Conservation (phyloP, 2,888 invertebrate genomes). For the Macrosoma leucophasiata region DNA sequence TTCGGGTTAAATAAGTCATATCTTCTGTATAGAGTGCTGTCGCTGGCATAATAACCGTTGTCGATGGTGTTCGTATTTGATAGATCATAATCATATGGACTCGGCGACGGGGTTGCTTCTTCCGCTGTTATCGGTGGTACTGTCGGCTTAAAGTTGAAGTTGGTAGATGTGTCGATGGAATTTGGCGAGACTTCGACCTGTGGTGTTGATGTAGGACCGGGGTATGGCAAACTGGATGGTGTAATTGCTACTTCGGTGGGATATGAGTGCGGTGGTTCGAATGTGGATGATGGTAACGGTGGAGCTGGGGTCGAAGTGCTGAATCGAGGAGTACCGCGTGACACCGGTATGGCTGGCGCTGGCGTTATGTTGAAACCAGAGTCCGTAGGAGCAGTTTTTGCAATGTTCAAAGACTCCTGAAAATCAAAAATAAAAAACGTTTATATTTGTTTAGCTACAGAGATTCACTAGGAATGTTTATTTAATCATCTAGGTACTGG, state of each 20-base stretch:
- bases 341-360: conserved; percentile 47
- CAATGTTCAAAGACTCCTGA: conserved; percentile 82
- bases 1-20: conserved; percentile 63
- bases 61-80: conserved; percentile 61
- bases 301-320: conserved; percentile 49
- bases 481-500: not conserved
- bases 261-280: conserved; percentile 39
- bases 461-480: not conserved
- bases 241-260: conserved; percentile 48
- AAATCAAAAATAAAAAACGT: conserved; percentile 30
- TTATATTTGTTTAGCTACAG: too few relatives aligned
- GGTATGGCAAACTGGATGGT: conserved; percentile 44
- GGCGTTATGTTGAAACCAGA: conserved; percentile 78
- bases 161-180: conserved; percentile 59
- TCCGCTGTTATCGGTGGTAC: conserved; percentile 57
- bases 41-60: conserved; percentile 48
- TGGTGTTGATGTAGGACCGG: conserved; percentile 50
- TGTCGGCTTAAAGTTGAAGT: conserved; percentile 59
- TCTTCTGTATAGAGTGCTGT: conserved; percentile 45
- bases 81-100: conserved; percentile 53
- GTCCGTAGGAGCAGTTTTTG: conserved; percentile 82
- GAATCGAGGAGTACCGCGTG: conserved; percentile 45
- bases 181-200: conserved; percentile 64
- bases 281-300: conserved; percentile 34
- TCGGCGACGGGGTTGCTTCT: conserved; percentile 54